phyloP scores from a whole-genome alignment of 2,113 vertebrate species.

The Syrrhaptes paradoxus region DNA sequence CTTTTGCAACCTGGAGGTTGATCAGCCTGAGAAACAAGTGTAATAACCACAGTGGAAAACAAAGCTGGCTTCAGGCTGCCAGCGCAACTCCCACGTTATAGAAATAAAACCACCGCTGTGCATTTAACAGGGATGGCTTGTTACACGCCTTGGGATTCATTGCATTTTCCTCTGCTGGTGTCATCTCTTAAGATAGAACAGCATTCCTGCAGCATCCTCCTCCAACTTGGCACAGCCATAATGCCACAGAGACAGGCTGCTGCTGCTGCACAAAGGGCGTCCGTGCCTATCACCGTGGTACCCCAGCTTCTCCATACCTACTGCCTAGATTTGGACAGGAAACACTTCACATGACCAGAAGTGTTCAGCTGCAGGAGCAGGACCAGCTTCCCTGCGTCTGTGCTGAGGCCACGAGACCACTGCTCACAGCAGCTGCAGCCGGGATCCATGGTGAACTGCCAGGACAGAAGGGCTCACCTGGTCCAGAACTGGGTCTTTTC shows the following conservation, averaged over 20 bases:
- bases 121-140: background rate
- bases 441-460: background rate
- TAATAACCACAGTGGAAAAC: background rate
- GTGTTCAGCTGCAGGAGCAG: background rate
- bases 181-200: background rate
- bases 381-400: background rate
- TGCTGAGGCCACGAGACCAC: fast-evolving
- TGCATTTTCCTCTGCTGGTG: slow-evolving; percentile 14
- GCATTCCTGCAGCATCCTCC: background rate
- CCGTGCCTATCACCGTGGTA: background rate
- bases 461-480: background rate
- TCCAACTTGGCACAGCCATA: background rate
- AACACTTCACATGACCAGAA: background rate
- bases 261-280: fast-evolving
- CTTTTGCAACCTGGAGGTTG: background rate
- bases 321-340: background rate
- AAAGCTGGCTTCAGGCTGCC: background rate
- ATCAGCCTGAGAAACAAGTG: background rate
- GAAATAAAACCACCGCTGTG: background rate
- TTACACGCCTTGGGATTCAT: background rate
- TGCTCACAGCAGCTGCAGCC: no score
- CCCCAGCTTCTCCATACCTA: background rate
- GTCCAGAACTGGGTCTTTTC: background rate
- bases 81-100: background rate
- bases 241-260: background rate